Conservation (phyloP, 2,888 invertebrate genomes). For the Cheilosia impressa region DNA sequence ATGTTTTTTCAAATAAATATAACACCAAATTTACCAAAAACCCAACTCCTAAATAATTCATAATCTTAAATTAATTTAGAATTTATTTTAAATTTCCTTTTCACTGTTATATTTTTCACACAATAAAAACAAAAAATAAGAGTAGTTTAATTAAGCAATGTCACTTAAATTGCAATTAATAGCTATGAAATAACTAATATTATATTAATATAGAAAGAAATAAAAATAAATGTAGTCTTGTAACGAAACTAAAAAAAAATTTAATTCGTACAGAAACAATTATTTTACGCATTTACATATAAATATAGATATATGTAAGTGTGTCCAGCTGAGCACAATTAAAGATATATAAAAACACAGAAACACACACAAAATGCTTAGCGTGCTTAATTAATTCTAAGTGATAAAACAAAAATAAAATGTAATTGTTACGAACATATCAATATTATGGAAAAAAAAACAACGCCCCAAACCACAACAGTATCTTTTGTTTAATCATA, state of each 20-base stretch:
- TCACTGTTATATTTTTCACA: background rate
- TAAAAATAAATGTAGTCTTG: conserved; percentile 27
- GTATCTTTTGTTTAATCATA: conserved; percentile 54
- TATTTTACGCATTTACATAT: conserved; percentile 32
- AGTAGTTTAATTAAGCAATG: conserved; percentile 39
- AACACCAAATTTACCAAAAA: too few species aligned
- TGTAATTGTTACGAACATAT: conserved; percentile 67
- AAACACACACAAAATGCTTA: conserved; percentile 55
- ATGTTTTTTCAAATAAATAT: too few species aligned
- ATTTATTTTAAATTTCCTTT: background rate
- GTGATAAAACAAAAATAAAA: conserved; percentile 2
- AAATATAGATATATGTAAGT: conserved; percentile 14
- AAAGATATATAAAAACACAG: background rate
- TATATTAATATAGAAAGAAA: conserved; percentile 30
- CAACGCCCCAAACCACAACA: conserved; percentile 33
- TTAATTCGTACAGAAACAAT: conserved; percentile 33
- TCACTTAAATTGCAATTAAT: conserved; percentile 29
- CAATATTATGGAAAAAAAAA: conserved; percentile 43
- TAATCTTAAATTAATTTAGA: background rate
- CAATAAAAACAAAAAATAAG: background rate
- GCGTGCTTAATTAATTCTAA: conserved; percentile 56
- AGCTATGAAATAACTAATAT: conserved; percentile 36
- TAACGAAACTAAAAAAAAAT: conserved; percentile 11
- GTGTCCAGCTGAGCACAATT: conserved; percentile 32
- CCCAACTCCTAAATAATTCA: background rate